These are phyloP conservation scores for Zophobas atratus DNA, from an alignment of 1,140 invertebrate species.

Conservation along the genomic window DNA sequence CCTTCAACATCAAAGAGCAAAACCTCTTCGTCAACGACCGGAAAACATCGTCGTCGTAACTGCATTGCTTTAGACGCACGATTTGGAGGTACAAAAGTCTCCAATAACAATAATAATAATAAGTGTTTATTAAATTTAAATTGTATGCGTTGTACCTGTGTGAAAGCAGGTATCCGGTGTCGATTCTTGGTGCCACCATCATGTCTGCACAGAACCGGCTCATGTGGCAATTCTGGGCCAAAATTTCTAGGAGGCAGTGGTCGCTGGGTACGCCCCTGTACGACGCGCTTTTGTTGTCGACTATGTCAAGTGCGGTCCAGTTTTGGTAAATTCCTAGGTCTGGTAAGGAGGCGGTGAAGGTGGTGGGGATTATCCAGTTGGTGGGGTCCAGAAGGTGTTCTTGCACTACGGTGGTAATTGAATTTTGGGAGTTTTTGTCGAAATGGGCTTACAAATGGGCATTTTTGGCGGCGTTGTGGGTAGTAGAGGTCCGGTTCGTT, in stretches of 20 bases:
- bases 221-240: constrained; percentile 9
- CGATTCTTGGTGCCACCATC: constrained; percentile 30
- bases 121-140: no score
- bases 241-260: constrained; percentile 16
- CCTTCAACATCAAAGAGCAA: constrained; percentile 29
- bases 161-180: constrained; percentile 17
- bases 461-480: constrained; percentile 18
- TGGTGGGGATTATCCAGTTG: constrained; percentile 8
- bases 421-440: neutral
- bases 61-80: neutral
- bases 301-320: constrained; percentile 17
- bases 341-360: neutral
- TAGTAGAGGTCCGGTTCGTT: neutral
- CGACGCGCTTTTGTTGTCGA: neutral
- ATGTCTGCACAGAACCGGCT: constrained; percentile 11
- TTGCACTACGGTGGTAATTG: neutral
- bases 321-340: constrained; percentile 33
- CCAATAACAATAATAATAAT: neutral
- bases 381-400: neutral
- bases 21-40: neutral
- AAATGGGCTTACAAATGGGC: neutral
- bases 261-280: constrained; percentile 21
- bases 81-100: constrained; percentile 25
- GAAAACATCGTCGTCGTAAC: neutral
- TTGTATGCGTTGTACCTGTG: neutral